Conservation (phyloP, 2,888 invertebrate genomes). For the Agonopterix alstromeriana region DNA sequence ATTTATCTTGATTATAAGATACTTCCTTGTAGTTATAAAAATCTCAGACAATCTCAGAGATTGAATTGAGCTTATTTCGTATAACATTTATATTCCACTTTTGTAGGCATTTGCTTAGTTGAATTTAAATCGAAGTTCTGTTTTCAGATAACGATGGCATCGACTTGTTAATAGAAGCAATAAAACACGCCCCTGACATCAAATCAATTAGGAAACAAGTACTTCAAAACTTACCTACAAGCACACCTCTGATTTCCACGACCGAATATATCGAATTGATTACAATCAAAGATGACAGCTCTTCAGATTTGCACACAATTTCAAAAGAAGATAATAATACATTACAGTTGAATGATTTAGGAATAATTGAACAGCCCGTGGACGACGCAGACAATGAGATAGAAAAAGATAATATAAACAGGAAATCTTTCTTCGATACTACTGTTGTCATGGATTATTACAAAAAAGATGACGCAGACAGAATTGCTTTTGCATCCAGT, state of each 20-base stretch:
- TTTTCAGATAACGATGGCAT: constrained; percentile 55
- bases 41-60: too few species aligned
- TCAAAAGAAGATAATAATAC: constrained; percentile 11
- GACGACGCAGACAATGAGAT: too few species aligned
- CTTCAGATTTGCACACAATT: constrained; percentile 7
- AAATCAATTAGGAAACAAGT: constrained; percentile 37
- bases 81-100: too few species aligned
- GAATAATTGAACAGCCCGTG: too few species aligned
- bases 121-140: not conserved
- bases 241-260: not conserved
- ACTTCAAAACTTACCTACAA: constrained; percentile 1
- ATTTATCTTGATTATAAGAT: not conserved
- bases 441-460: too few species aligned
- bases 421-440: too few species aligned
- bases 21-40: not conserved
- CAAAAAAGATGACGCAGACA: too few species aligned
- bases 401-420: too few species aligned
- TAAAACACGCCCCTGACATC: constrained; percentile 55
- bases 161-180: constrained; percentile 55
- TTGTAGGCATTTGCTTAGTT: too few species aligned
- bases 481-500: too few species aligned
- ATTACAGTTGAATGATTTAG: too few species aligned
- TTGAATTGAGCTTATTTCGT: too few species aligned
- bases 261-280: not conserved
- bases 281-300: constrained; percentile 8